Percentiles rank a stretch among this genome's conserved stretches.
These are phyloP conservation scores for Metacarcinus magister DNA, from an alignment of 2,888 invertebrate species.

Conservation along the genomic window DNA sequence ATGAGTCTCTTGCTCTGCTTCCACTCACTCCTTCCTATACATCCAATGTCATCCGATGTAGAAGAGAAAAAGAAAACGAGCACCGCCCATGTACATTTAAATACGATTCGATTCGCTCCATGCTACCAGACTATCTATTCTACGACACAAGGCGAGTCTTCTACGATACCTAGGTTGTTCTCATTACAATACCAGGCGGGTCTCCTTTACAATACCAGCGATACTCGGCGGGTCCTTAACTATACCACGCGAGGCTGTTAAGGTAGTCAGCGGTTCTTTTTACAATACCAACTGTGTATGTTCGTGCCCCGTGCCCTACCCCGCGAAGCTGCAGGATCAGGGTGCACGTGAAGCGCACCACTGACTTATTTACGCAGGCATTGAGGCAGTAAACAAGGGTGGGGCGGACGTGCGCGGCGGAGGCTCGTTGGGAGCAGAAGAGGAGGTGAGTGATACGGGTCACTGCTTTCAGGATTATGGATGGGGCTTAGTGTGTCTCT, in stretches of 20 bases:
- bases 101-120: neutral
- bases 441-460: conserved; percentile 8
- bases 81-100: neutral
- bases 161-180: neutral
- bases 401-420: conserved; percentile 2
- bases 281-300: neutral
- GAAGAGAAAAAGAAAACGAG: neutral
- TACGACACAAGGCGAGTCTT: neutral
- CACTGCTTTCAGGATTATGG: neutral
- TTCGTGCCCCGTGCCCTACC: conserved; percentile 29
- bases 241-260: neutral
- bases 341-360: neutral
- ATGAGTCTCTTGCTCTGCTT: neutral
- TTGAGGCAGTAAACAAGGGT: conserved; percentile 23
- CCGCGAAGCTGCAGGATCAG: neutral
- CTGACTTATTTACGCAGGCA: conserved; percentile 11
- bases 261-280: neutral
- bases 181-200: neutral
- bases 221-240: neutral
- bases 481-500: neutral
- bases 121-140: neutral
- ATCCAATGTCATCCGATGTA: neutral
- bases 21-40: conserved; percentile 8
- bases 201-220: neutral
- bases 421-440: neutral